Conservation (phyloP, 2,113 vertebrate genomes). For the Mystacornis crossleyi region DNA sequence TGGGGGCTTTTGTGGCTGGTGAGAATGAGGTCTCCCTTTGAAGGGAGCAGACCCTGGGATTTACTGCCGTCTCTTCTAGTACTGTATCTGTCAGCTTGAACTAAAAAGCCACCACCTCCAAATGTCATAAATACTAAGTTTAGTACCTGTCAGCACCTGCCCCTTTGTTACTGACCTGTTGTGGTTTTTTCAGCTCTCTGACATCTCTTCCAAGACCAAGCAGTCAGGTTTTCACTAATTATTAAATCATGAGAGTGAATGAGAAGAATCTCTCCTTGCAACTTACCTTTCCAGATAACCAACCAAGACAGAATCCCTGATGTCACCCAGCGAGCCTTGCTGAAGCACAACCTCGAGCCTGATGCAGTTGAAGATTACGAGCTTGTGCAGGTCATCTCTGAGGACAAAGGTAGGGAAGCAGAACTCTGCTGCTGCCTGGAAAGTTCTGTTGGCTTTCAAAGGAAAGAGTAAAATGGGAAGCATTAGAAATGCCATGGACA, state of each 20-base stretch:
- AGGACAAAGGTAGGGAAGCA: constrained; percentile 84
- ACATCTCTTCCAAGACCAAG: not conserved
- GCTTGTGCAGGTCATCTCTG: constrained; percentile 91
- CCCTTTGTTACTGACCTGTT: not conserved
- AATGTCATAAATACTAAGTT: not conserved
- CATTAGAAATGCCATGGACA: not conserved
- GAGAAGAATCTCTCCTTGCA: not conserved
- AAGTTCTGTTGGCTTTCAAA: not conserved
- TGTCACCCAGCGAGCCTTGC: constrained; percentile 88
- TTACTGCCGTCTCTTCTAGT: not conserved
- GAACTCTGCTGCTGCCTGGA: not conserved
- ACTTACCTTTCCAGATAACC: constrained; percentile 79
- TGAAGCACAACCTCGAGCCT: constrained; percentile 89
- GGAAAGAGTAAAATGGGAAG: not conserved
- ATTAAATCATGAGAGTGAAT: not conserved
- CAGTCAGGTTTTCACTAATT: not conserved
- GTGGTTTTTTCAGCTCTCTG: not conserved
- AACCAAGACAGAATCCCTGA: constrained; percentile 91
- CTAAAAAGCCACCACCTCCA: not conserved
- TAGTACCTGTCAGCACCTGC: not conserved
- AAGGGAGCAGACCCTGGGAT: not conserved
- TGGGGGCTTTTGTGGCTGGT: not conserved
- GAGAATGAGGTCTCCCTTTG: not conserved
- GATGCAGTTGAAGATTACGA: constrained; percentile 84
- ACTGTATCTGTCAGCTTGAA: not conserved